A percentile compares a stretch with the other conserved stretches of the same genome.
These are phyloP conservation scores for Chlorodrepanis virens DNA, from an alignment of 2,113 vertebrate genomes.

Conservation along the genomic window DNA sequence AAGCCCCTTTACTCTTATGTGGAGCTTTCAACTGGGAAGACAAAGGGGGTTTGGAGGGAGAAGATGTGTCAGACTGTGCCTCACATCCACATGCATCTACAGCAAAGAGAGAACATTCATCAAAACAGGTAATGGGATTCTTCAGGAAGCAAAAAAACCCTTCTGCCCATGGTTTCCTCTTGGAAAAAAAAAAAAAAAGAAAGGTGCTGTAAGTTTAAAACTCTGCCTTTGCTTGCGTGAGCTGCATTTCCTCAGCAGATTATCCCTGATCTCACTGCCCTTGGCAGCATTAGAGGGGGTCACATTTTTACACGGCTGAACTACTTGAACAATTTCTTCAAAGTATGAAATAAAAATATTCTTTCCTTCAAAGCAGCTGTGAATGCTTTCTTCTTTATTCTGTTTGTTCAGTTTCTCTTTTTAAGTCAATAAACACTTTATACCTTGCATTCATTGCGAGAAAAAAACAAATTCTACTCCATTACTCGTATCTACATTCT, in stretches of 20 bases:
- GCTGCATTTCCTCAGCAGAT: conserved; percentile 58
- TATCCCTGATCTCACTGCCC: conserved; percentile 56
- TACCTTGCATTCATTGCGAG: neutral
- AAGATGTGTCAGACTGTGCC: neutral
- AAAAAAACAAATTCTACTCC: neutral
- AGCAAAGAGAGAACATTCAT: neutral
- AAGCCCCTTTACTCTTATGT: neutral
- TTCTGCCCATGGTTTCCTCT: neutral
- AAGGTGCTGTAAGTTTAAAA: conserved; percentile 13
- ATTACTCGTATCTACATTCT: neutral
- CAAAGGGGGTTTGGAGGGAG: neutral
- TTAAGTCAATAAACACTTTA: conserved; percentile 57
- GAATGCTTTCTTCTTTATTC: conserved; percentile 55
- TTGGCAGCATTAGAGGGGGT: conserved; percentile 59
- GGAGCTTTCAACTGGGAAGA: neutral
- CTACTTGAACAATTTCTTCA: conserved; percentile 55
- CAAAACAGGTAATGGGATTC: neutral
- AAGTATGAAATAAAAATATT: conserved; percentile 61
- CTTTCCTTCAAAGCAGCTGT: conserved; percentile 51
- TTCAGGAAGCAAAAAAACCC: neutral
- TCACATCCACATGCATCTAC: neutral
- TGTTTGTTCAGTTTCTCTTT: conserved; percentile 47
- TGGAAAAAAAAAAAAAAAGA: conserved; percentile 13
- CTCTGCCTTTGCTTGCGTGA: conserved; percentile 25
- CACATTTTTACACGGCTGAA: conserved; percentile 60